phyloP scores from a whole-genome alignment of 2,113 vertebrate species.

The Dasyprocta punctata region DNA sequence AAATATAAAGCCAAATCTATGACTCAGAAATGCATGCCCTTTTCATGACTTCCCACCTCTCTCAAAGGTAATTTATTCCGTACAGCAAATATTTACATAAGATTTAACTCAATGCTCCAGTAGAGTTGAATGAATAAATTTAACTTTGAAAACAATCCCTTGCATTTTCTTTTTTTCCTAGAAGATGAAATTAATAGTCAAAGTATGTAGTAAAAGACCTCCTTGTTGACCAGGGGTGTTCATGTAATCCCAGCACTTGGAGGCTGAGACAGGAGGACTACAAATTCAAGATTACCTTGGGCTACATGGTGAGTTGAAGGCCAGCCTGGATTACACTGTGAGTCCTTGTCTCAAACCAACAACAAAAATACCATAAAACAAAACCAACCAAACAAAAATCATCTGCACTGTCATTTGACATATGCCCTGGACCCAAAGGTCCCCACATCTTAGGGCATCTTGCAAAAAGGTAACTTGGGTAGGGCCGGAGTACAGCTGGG shows the following conservation, averaged over 20 bases:
- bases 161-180: slow-evolving; percentile 39
- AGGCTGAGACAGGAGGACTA: neutral
- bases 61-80: neutral
- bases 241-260: neutral
- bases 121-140: neutral
- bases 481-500: neutral
- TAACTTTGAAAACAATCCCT: slow-evolving; percentile 22
- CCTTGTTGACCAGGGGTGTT: neutral
- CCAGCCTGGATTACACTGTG: neutral
- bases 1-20: neutral
- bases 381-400: neutral
- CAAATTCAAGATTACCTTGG: neutral
- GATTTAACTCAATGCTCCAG: neutral
- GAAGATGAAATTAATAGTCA: neutral
- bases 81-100: neutral
- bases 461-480: neutral
- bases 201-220: neutral
- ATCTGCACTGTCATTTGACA: neutral
- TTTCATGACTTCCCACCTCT: neutral
- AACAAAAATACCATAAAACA: neutral
- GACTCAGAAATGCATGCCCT: neutral
- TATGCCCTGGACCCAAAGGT: neutral
- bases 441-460: neutral
- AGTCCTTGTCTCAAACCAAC: neutral
- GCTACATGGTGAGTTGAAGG: neutral